Percentiles rank a stretch among this genome's conserved stretches.
Evolutionary conservation across 92 coral and sea anemone species (phyloP).

Genomic region (Diadumene lineata): DNA sequence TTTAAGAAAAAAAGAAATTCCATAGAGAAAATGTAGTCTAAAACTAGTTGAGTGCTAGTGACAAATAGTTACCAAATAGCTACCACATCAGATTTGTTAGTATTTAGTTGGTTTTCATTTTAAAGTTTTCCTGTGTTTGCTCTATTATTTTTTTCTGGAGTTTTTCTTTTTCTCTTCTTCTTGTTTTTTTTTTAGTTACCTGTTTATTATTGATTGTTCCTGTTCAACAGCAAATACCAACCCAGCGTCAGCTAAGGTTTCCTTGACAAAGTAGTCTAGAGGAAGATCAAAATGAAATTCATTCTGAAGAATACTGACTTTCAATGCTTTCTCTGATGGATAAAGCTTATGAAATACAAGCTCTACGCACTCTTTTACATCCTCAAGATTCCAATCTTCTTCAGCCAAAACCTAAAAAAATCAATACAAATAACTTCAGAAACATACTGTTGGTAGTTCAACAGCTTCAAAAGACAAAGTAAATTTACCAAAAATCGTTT

Average conservation of each 20-base stretch:
- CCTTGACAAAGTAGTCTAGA: slow-evolving; percentile 65
- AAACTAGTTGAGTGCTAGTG: no score
- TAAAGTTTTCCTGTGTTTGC: background rate
- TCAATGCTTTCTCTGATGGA: slow-evolving; percentile 55
- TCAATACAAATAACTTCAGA: background rate
- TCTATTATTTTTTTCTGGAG: background rate
- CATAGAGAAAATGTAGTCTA: background rate
- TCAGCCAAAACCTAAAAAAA: slow-evolving; percentile 73
- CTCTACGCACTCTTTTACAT: slow-evolving; percentile 48
- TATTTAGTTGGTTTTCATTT: background rate
- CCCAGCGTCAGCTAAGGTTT: slow-evolving; percentile 72
- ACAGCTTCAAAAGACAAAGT: background rate
- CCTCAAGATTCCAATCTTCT: slow-evolving; percentile 62
- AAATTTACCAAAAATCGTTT: slow-evolving; percentile 75
- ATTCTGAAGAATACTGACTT: slow-evolving; percentile 62
- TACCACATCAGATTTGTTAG: no score
- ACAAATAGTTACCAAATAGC: no score
- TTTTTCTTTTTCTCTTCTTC: background rate
- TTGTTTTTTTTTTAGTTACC: background rate
- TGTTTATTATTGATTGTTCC: slow-evolving; percentile 7
- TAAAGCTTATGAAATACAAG: slow-evolving; percentile 71
- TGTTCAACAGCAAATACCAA: slow-evolving; percentile 63
- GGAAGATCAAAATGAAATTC: slow-evolving; percentile 87
- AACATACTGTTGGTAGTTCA: no score
- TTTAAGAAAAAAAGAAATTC: background rate